Percentiles rank a stretch among this genome's conserved stretches.
Conservation (phyloP, 2,797 vertebrate genomes). For the Pempheris klunzingeri region DNA sequence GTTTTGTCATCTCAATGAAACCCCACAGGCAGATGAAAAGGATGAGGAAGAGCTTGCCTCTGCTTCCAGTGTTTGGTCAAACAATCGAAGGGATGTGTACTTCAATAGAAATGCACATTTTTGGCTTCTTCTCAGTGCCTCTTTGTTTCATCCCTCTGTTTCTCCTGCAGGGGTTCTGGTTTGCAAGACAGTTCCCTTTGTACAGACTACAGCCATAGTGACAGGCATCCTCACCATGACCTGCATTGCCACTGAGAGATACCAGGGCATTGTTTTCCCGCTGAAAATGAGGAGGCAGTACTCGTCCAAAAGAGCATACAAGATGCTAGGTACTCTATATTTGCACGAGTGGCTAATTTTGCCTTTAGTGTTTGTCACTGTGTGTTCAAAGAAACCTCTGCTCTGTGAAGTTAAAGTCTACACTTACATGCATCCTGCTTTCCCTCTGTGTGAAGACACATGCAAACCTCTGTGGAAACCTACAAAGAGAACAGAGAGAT, state of each 20-base stretch:
- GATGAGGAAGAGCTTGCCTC: background rate
- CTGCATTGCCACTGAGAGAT: slow-evolving; percentile 89
- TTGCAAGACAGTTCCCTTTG: slow-evolving; percentile 90
- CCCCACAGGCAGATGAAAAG: background rate
- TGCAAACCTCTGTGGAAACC: too few relatives aligned
- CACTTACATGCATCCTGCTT: background rate
- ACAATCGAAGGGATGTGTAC: background rate
- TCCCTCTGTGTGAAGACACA: background rate
- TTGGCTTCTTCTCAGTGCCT: background rate
- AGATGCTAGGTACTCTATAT: slow-evolving; percentile 83
- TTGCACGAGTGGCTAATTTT: background rate
- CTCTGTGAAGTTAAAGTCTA: background rate
- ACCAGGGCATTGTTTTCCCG: slow-evolving; percentile 89
- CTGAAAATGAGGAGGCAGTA: slow-evolving; percentile 89
- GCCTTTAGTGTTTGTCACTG: background rate
- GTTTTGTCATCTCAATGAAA: background rate
- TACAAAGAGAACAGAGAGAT: too few relatives aligned
- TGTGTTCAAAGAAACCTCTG: background rate
- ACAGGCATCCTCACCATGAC: slow-evolving; percentile 91
- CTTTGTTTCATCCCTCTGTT: background rate
- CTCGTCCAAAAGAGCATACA: slow-evolving; percentile 86
- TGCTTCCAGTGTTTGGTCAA: background rate
- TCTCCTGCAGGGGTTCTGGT: slow-evolving; percentile 83
- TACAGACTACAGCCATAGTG: slow-evolving; percentile 89
- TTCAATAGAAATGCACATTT: background rate